Conservation (phyloP, 2,797 vertebrate species). For the Eulemur albifrons region DNA sequence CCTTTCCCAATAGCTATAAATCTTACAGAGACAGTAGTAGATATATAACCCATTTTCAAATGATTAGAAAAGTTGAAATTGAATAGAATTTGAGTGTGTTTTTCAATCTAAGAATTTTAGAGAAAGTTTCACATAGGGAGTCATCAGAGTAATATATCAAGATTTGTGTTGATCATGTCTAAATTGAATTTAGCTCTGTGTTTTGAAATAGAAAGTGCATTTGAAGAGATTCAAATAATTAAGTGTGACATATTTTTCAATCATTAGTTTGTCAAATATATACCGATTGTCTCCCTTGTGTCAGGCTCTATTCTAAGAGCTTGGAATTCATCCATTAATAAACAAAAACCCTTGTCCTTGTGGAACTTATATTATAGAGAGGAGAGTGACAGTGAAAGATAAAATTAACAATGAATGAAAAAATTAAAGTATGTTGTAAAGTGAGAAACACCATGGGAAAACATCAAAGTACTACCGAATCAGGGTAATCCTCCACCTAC, state of each 20-base stretch:
- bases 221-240: constrained; percentile 47
- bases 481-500: not conserved
- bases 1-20: not conserved
- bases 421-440: not conserved
- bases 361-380: not conserved
- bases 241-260: not conserved
- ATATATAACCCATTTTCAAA: constrained; percentile 24
- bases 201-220: constrained; percentile 32
- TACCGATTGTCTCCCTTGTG: not conserved
- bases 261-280: constrained; percentile 42
- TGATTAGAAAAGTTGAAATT: constrained; percentile 38
- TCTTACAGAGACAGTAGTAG: constrained; percentile 2
- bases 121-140: constrained; percentile 2
- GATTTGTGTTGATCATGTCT: not conserved
- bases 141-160: constrained; percentile 39
- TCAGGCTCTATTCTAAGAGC: not conserved
- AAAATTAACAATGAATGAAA: constrained; percentile 3
- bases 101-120: constrained; percentile 26
- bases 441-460: not conserved
- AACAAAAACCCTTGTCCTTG: not conserved
- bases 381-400: not conserved
- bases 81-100: constrained; percentile 22
- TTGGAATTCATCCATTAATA: not conserved
- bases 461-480: not conserved
- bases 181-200: constrained; percentile 24